phyloP scores from a whole-genome alignment of 2,888 invertebrate species.

The Mimas tiliae region DNA sequence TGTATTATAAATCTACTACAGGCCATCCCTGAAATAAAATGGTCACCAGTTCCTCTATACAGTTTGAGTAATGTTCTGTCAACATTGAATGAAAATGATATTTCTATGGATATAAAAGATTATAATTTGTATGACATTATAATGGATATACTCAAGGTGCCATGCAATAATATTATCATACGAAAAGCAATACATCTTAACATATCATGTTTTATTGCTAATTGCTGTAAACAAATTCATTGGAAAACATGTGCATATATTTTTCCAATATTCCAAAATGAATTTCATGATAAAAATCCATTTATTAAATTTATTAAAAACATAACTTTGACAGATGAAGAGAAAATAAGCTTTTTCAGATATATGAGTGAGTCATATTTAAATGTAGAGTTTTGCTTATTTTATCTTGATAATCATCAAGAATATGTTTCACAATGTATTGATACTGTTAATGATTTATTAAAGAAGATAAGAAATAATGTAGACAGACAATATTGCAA shows the following conservation, averaged over 20 bases:
- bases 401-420: constrained; percentile 53
- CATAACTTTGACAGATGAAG: constrained; percentile 41
- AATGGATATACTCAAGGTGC: constrained; percentile 59
- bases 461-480: constrained; percentile 52
- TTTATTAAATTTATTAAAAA: constrained; percentile 43
- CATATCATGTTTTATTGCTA: constrained; percentile 58
- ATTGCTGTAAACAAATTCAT: constrained; percentile 49
- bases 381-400: constrained; percentile 57
- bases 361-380: constrained; percentile 43
- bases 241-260: constrained; percentile 58
- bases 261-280: constrained; percentile 48
- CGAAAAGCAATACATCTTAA: constrained; percentile 64
- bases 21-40: constrained; percentile 61
- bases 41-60: constrained; percentile 72
- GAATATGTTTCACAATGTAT: constrained; percentile 48
- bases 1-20: constrained; percentile 54
- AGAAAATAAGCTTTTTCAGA: constrained; percentile 47
- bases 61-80: constrained; percentile 59
- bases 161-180: constrained; percentile 67
- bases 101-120: constrained; percentile 32
- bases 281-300: constrained; percentile 42
- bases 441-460: constrained; percentile 50
- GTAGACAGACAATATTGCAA: constrained; percentile 63
- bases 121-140: constrained; percentile 40
- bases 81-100: constrained; percentile 39